phyloP scores from a whole-genome alignment of 2,888 invertebrate genomes.

The Lypha dubia region DNA sequence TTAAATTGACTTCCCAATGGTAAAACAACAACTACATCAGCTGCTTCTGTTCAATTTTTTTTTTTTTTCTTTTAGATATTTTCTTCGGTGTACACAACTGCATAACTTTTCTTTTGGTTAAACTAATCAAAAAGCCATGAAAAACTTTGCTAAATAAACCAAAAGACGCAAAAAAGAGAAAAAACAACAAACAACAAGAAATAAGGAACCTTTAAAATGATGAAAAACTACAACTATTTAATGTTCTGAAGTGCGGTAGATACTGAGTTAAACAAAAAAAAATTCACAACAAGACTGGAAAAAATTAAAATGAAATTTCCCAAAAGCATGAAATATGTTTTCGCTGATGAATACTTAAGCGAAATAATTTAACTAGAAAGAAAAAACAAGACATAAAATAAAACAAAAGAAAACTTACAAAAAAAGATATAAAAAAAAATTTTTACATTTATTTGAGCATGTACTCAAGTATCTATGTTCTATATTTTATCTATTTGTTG shows the following conservation, averaged over 20 bases:
- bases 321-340: conserved; percentile 73
- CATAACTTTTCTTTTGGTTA: conserved; percentile 72
- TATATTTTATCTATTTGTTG: too few relatives aligned
- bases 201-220: conserved; percentile 65
- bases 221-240: conserved; percentile 70
- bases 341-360: conserved; percentile 73
- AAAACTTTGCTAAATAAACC: conserved; percentile 76
- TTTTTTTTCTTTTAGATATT: conserved; percentile 4
- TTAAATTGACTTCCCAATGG: conserved; percentile 74
- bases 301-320: conserved; percentile 73
- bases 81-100: conserved; percentile 65
- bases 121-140: conserved; percentile 79
- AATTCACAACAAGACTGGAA: conserved; percentile 28
- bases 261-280: not conserved
- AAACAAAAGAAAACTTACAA: conserved; percentile 42
- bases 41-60: conserved; percentile 53
- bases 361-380: conserved; percentile 65
- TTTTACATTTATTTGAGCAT: too few relatives aligned
- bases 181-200: conserved; percentile 9
- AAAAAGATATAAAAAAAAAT: conserved; percentile 13
- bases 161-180: conserved; percentile 12
- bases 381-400: conserved; percentile 52
- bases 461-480: too few relatives aligned
- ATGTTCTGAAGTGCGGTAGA: conserved; percentile 45
- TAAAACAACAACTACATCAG: conserved; percentile 70